Conservation (phyloP, 2,888 invertebrate genomes). For the Lathronympha strigana region DNA sequence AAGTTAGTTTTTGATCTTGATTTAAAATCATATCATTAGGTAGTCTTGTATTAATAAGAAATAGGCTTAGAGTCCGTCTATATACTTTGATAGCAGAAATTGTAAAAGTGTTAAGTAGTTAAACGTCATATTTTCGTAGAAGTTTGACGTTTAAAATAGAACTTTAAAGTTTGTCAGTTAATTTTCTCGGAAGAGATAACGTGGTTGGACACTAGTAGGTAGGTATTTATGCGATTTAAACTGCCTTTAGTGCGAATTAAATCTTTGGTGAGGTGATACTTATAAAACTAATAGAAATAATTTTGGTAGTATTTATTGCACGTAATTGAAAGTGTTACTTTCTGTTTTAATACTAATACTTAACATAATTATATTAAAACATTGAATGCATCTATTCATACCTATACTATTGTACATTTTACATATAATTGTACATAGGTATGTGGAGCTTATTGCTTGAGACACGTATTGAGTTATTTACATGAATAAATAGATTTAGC, state of each 20-base stretch:
- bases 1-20: too few relatives aligned
- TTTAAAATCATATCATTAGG: too few relatives aligned
- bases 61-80: too few relatives aligned
- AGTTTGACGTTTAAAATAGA: too few relatives aligned
- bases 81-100: too few relatives aligned
- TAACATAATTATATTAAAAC: constrained; percentile 41
- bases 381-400: constrained; percentile 45
- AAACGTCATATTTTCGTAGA: too few relatives aligned
- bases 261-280: not conserved
- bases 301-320: constrained; percentile 42
- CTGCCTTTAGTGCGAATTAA: constrained; percentile 2
- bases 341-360: constrained; percentile 43
- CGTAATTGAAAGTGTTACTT: constrained; percentile 52
- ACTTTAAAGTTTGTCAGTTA: too few relatives aligned
- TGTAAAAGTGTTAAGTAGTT: too few relatives aligned
- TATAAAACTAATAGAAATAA: constrained; percentile 1
- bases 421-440: constrained; percentile 18
- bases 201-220: too few relatives aligned
- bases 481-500: constrained; percentile 30
- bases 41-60: too few relatives aligned
- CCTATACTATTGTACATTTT: constrained; percentile 5
- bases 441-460: constrained; percentile 70
- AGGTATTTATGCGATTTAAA: not conserved
- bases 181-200: not conserved
- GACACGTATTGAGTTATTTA: constrained; percentile 67